Evolutionary conservation across 1,140 invertebrate genomes (phyloP), one percentile per base, ranked within the genome.

Genomic region (Drosophila pseudoobscura): DNA sequence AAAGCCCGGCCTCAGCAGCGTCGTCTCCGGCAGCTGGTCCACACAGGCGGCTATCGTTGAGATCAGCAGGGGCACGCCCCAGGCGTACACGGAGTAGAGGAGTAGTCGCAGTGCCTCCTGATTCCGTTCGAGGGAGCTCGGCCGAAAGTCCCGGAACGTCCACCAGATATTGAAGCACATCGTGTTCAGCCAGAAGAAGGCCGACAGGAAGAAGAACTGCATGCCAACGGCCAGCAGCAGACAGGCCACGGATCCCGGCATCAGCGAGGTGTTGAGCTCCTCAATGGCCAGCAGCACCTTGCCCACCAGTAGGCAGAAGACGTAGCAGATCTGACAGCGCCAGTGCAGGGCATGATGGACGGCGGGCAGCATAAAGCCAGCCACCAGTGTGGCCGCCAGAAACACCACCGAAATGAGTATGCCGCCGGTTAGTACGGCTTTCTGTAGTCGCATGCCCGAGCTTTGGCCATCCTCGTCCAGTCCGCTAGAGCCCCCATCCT

Each of bases 131-230:
- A 96, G 92, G 82, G 94, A 95, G 74, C 96, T 95, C 45, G 96
- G 96, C 60, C 96, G 93, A 82, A 97, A 93, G 92, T 97, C 96
- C 59, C 96, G 96, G 94, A 97, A 97, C 11, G 97, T 98, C 94
- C 96, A 96, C 95, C 96, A 98, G 90, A 98, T 97, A 92, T 98
- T 97, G 93, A 98, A 97, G 91, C 97, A 97, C 96, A 98, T 98
- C 43, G 97, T 96, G 92, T 97, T 97, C 60, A 99, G 95, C 98
- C 98, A 99, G 91, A 98, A 98, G 93, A 99, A 99, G 63, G 97
- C 96, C 26, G 97, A 94, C 84, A 99, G 93, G 92, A 98, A 98
- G 92, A 97, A 96, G 93, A 98, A 98, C 91, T 99, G 98, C 93
- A 97, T 96, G 76, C 94, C 93, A 47, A 97, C 94, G 53, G 96